These are phyloP conservation scores for Phrynosoma platyrhinos DNA, from an alignment of 2,113 vertebrate genomes.

Conservation along the genomic window DNA sequence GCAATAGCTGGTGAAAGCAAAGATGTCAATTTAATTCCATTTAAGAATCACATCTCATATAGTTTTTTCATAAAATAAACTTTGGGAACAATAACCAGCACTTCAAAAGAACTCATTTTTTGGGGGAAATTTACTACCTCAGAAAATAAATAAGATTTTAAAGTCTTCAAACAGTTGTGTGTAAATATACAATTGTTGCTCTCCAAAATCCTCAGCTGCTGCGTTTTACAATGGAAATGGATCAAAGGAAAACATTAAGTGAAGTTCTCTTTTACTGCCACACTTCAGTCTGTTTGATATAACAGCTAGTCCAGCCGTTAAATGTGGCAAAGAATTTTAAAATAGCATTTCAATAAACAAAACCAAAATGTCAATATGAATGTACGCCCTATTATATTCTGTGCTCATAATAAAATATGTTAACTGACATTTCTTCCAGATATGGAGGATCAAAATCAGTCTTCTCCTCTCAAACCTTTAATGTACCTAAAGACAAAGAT, in stretches of 20 bases:
- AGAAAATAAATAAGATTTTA: not conserved
- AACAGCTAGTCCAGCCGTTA: conserved; percentile 33
- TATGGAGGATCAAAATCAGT: not conserved
- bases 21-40: not conserved
- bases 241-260: conserved; percentile 23
- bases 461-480: not conserved
- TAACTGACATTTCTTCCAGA: not conserved
- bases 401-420: not conserved
- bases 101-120: conserved; percentile 5
- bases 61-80: not conserved
- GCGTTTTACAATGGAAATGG: conserved; percentile 29
- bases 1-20: not conserved
- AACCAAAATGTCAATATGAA: conserved; percentile 11
- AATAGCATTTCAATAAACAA: not conserved
- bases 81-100: not conserved
- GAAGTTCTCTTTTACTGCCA: conserved; percentile 24
- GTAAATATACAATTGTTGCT: not conserved
- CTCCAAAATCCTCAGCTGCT: conserved; percentile 9
- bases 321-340: conserved; percentile 11
- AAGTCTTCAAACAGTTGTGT: conserved; percentile 24
- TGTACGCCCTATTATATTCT: not conserved
- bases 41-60: conserved; percentile 8
- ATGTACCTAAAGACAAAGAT: not conserved
- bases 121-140: not conserved
- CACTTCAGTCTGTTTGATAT: conserved; percentile 17